Conservation (phyloP, 2,797 vertebrate genomes). For the Arrhamphus sclerolepis region DNA sequence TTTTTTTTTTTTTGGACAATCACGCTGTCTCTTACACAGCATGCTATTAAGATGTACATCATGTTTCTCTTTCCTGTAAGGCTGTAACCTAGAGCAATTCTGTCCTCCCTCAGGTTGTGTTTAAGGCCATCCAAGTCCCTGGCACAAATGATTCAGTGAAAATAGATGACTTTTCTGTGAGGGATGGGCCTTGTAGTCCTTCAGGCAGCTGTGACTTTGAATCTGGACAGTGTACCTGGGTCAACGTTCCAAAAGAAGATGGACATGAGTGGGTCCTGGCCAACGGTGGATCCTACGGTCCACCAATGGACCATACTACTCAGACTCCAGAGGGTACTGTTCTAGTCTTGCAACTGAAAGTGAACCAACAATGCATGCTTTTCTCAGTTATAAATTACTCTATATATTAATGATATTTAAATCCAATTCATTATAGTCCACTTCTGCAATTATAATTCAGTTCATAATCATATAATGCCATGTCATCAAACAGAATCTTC, state of each 20-base stretch:
- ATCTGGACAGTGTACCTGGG: constrained; percentile 76
- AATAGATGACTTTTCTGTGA: constrained; percentile 79
- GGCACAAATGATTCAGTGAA: constrained; percentile 48
- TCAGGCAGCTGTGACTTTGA: constrained; percentile 82
- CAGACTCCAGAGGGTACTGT: constrained; percentile 70
- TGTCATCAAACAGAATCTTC: too few relatives aligned
- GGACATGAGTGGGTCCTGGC: constrained; percentile 73
- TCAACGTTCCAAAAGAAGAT: constrained; percentile 57
- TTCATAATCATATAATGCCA: too few relatives aligned
- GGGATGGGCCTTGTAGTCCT: constrained; percentile 63
- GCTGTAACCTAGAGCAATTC: background rate
- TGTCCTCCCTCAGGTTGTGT: constrained; percentile 69
- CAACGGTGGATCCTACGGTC: constrained; percentile 61
- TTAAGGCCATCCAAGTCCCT: constrained; percentile 52
- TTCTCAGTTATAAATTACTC: too few relatives aligned
- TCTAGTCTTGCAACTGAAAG: background rate
- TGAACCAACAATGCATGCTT: too few relatives aligned
- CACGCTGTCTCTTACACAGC: background rate
- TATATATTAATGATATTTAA: too few relatives aligned
- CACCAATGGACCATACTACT: constrained; percentile 73
- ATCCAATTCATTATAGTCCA: too few relatives aligned
- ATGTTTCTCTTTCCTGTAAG: background rate
- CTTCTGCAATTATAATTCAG: too few relatives aligned
- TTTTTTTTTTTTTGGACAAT: background rate
- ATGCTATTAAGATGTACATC: background rate